Percentiles rank a stretch among this genome's conserved stretches.
These are phyloP conservation scores for Trachelus troglodyta DNA, from an alignment of 2,888 invertebrate species.

Conservation along the genomic window DNA sequence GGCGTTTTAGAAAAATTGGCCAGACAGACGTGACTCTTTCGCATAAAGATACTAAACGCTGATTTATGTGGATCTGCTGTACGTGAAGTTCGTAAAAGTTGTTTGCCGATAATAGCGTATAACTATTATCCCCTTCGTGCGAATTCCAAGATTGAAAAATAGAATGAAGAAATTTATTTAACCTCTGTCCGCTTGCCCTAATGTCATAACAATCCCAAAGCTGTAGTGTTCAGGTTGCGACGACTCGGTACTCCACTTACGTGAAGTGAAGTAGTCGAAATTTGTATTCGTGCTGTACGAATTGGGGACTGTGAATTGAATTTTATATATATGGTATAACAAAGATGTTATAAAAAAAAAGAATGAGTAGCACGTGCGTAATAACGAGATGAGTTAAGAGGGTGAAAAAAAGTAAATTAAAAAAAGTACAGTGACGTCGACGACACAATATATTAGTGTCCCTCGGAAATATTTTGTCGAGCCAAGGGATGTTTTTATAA, in stretches of 20 bases:
- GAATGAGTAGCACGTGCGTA: conserved; percentile 13
- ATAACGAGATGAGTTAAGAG: background rate
- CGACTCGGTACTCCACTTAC: conserved; percentile 35
- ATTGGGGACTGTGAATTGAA: conserved; percentile 58
- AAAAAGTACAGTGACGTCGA: conserved; percentile 40
- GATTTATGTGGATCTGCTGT: background rate
- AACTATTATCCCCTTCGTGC: background rate
- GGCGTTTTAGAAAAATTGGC: background rate
- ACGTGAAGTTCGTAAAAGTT: background rate
- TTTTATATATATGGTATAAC: conserved; percentile 50
- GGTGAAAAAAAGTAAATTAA: conserved; percentile 29
- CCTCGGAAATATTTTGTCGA: conserved; percentile 64
- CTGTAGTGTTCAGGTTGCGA: conserved; percentile 64
- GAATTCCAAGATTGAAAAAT: background rate
- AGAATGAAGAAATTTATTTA: background rate
- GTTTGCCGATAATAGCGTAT: background rate
- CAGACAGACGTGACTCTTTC: background rate
- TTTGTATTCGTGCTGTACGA: conserved; percentile 47
- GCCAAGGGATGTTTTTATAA: conserved; percentile 63
- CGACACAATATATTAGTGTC: conserved; percentile 55
- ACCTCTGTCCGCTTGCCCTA: background rate
- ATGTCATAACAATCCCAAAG: conserved; percentile 26
- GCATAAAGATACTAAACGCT: background rate
- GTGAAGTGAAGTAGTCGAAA: conserved; percentile 19
- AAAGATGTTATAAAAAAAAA: conserved; percentile 20